Conservation (phyloP, 2,113 vertebrate genomes). For the Thamnophis sirtalis region DNA sequence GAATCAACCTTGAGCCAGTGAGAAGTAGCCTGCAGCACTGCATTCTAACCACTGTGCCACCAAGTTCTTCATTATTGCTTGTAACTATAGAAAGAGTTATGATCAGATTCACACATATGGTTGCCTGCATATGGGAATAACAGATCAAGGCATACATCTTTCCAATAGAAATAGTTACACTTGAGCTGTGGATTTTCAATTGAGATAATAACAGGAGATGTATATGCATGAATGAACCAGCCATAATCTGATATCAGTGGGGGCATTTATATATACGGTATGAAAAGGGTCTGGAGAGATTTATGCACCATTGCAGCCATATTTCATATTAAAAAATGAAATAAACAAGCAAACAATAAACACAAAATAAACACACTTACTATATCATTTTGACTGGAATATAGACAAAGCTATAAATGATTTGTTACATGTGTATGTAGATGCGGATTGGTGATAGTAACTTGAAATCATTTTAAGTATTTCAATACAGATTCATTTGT, state of each 20-base stretch:
- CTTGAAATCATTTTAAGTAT: background rate
- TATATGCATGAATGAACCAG: background rate
- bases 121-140: background rate
- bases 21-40: too few species aligned
- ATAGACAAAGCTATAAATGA: conserved; percentile 40
- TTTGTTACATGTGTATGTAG: conserved; percentile 6
- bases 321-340: background rate
- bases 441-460: conserved; percentile 6
- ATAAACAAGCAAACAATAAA: background rate
- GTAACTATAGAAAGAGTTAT: background rate
- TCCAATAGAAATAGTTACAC: background rate
- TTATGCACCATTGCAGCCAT: conserved; percentile 6
- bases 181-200: background rate
- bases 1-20: too few species aligned
- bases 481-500: background rate
- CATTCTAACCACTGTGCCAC: too few species aligned
- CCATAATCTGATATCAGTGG: background rate
- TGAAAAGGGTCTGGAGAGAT: background rate
- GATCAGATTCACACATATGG: background rate
- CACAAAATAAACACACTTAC: background rate
- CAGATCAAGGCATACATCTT: background rate
- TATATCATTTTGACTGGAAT: conserved; percentile 31
- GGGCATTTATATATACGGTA: background rate
- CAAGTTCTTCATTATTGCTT: too few species aligned
- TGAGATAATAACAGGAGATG: background rate